Evolutionary conservation across 2,888 invertebrate genomes (phyloP).

Genomic region (Meta bourneti): DNA sequence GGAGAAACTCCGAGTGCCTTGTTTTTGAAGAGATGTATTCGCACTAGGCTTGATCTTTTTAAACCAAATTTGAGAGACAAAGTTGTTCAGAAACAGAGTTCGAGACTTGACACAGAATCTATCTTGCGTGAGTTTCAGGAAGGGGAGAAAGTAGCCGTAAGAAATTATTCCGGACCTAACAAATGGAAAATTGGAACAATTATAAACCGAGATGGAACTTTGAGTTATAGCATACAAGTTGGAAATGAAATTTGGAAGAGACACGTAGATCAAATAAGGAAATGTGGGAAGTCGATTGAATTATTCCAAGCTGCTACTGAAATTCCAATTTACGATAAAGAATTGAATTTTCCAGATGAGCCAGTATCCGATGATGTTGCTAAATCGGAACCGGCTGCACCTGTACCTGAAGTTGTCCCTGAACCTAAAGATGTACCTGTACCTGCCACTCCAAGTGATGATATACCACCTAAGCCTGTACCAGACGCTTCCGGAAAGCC

Average conservation of each 20-base stretch:
- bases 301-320: conserved; percentile 59
- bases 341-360: conserved; percentile 59
- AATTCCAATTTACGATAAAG: conserved; percentile 59
- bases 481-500: too few relatives aligned
- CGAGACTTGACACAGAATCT: conserved; percentile 60
- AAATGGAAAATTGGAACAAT: conserved; percentile 59
- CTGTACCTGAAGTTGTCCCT: conserved; percentile 26
- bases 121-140: conserved; percentile 63
- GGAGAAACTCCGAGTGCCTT: conserved; percentile 56
- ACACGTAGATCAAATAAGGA: conserved; percentile 60
- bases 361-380: conserved; percentile 58
- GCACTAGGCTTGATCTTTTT: conserved; percentile 53
- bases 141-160: conserved; percentile 61
- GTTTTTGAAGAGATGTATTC: conserved; percentile 59
- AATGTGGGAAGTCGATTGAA: conserved; percentile 61
- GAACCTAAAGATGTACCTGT: background rate
- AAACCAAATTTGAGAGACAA: conserved; percentile 58
- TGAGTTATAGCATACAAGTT: conserved; percentile 35
- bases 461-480: too few relatives aligned
- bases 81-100: conserved; percentile 52
- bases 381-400: conserved; percentile 51
- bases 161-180: conserved; percentile 59
- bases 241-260: conserved; percentile 59
- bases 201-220: conserved; percentile 25
- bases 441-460: too few relatives aligned